Conservation (phyloP, 2,113 vertebrate genomes). For the Pollachius pollachius region DNA sequence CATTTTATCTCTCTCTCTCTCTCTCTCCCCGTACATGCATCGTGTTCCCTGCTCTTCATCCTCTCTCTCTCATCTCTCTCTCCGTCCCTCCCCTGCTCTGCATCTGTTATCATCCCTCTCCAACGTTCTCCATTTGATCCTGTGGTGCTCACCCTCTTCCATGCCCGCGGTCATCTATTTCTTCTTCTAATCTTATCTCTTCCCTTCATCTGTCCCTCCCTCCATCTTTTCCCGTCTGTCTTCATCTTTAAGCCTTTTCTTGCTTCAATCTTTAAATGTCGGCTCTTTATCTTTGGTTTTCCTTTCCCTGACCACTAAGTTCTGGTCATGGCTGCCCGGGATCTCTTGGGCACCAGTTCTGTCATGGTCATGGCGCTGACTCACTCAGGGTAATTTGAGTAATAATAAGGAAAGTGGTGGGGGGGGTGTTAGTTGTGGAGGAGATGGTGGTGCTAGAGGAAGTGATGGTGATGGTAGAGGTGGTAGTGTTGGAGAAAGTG, state of each 20-base stretch:
- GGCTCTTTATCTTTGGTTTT: too few species aligned
- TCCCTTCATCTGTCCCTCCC: slow-evolving; percentile 49
- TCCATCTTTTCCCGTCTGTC: slow-evolving; percentile 26
- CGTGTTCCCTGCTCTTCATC: neutral
- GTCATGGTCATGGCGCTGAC: too few species aligned
- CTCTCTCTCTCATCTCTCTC: slow-evolving; percentile 17
- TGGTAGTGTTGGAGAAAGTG: slow-evolving; percentile 23
- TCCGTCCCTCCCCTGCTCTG: slow-evolving; percentile 15
- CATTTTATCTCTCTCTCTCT: neutral
- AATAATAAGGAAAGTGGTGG: neutral
- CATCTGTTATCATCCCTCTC: slow-evolving; percentile 16
- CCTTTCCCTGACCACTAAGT: too few species aligned
- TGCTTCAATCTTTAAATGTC: too few species aligned
- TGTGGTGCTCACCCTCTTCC: too few species aligned
- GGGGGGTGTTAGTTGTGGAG: neutral
- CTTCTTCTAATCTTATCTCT: slow-evolving; percentile 31
- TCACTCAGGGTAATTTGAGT: neutral
- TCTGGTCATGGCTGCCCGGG: too few species aligned
- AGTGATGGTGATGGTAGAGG: slow-evolving; percentile 33
- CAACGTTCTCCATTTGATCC: slow-evolving; percentile 8
- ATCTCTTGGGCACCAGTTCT: too few species aligned
- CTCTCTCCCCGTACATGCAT: neutral
- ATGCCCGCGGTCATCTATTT: too few species aligned
- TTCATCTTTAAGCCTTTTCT: too few species aligned
- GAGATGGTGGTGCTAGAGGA: slow-evolving; percentile 17